A percentile compares a stretch with the other conserved stretches of the same genome.
These are phyloP conservation scores for Drosophila melanogaster DNA, from an alignment of 1,140 invertebrate species.

Conservation along the genomic window Release_6_plus_ISO1_MT NT_033777.3:8301001-8301500, in stretches of 20 bases:
- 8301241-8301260: too few relatives aligned
- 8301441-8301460: conserved; percentile 22
- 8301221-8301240: too few relatives aligned
- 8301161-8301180: too few relatives aligned
- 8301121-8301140: neutral
- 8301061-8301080: conserved; percentile 50
- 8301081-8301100: neutral
- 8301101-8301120: conserved; percentile 23
- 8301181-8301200: too few relatives aligned
- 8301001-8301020: conserved; percentile 51
- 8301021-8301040: conserved; percentile 47
- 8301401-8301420: neutral
- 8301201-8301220: too few relatives aligned
- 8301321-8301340: neutral
- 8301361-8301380: neutral
- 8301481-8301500: conserved; percentile 21
- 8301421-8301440: neutral
- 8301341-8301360: neutral
- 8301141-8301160: neutral
- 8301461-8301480: conserved; percentile 27
- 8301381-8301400: neutral
- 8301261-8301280: too few relatives aligned
- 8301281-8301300: too few relatives aligned
- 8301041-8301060: conserved; percentile 50
- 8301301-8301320: neutral